phyloP scores from a whole-genome alignment of 2,888 invertebrate species.

The Dione vanillae region DNA sequence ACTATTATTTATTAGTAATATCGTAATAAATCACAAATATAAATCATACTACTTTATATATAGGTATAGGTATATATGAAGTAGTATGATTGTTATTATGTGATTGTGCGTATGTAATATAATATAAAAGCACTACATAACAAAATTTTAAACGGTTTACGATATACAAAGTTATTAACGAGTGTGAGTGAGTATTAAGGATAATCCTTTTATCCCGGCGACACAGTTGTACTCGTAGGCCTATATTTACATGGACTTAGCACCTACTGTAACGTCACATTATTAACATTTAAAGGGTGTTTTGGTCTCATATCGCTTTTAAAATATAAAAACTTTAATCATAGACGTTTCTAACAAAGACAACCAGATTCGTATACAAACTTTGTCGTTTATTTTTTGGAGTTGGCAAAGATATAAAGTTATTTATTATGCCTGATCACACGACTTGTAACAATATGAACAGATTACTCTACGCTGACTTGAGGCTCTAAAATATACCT shows the following conservation, averaged over 20 bases:
- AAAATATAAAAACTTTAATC: neutral
- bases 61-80: no score
- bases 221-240: slow-evolving; percentile 32
- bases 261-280: slow-evolving; percentile 17
- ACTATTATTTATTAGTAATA: no score
- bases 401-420: neutral
- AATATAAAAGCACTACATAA: slow-evolving; percentile 2
- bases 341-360: neutral
- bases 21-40: no score
- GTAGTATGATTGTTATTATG: no score
- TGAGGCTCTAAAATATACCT: neutral
- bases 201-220: slow-evolving; percentile 39
- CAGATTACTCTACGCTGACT: neutral
- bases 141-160: slow-evolving; percentile 8
- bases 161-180: slow-evolving; percentile 25
- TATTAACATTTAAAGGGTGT: neutral
- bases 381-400: neutral
- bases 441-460: neutral
- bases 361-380: no score
- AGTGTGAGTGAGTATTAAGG: slow-evolving; percentile 23
- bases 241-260: slow-evolving; percentile 31
- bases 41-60: no score
- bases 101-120: neutral
- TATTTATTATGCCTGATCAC: neutral
- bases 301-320: no score